These are phyloP conservation scores for Neomonachus schauinslandi DNA, from an alignment of 2,113 vertebrate species.

Conservation along the genomic window DNA sequence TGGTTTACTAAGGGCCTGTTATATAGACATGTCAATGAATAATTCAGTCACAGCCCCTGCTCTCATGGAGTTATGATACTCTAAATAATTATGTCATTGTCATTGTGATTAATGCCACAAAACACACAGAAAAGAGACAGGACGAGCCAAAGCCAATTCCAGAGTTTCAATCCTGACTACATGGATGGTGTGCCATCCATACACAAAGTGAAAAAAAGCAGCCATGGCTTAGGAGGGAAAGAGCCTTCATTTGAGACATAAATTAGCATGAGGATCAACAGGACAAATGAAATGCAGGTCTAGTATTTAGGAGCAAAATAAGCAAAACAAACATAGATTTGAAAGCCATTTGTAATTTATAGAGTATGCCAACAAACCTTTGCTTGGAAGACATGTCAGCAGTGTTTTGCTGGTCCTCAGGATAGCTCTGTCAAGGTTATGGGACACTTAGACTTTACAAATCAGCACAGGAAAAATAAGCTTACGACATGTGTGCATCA, in stretches of 20 bases:
- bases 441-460: neutral
- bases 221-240: neutral
- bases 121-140: neutral
- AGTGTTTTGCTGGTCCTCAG: neutral
- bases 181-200: neutral
- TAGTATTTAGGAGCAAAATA: neutral
- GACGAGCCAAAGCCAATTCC: neutral
- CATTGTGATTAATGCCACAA: slow-evolving; percentile 26
- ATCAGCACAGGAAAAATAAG: slow-evolving; percentile 1
- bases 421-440: neutral
- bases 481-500: neutral
- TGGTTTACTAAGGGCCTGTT: neutral
- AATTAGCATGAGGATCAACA: neutral
- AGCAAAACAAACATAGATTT: neutral
- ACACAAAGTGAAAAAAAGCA: neutral
- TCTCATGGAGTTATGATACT: neutral
- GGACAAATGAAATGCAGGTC: neutral
- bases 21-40: neutral
- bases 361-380: neutral
- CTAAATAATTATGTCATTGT: neutral
- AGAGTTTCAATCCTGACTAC: neutral
- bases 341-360: neutral
- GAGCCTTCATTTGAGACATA: neutral
- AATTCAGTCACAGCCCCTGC: neutral
- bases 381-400: neutral